A percentile compares a stretch with the other conserved stretches of the same genome.
Conservation (phyloP, 2,888 invertebrate genomes). For the Eumerus sabulonum region DNA sequence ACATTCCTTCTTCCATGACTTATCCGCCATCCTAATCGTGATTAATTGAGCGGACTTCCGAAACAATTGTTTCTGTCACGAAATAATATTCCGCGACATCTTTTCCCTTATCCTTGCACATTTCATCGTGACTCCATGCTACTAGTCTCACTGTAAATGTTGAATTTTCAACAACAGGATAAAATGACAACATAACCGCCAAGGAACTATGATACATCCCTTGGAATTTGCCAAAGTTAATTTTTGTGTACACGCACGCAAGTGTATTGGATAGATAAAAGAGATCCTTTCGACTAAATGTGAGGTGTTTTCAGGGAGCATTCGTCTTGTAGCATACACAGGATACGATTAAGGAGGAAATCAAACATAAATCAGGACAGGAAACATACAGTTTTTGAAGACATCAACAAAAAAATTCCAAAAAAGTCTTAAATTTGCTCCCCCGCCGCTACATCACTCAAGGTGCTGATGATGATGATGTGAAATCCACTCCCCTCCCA, state of each 20-base stretch:
- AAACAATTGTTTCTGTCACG: slow-evolving; percentile 51
- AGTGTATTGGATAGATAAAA: slow-evolving; percentile 26
- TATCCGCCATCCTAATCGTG: slow-evolving; percentile 23
- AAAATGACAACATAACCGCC: no score
- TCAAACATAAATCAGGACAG: no score
- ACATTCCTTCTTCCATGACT: not conserved
- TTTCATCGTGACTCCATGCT: no score
- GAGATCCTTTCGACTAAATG: slow-evolving; percentile 12
- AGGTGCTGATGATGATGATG: slow-evolving; percentile 5
- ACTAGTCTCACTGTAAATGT: slow-evolving; percentile 1
- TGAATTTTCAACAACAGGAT: not conserved
- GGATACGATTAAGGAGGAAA: no score
- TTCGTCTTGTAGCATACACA: no score
- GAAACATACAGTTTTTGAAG: no score
- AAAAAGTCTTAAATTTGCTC: no score
- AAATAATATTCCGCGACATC: slow-evolving; percentile 26
- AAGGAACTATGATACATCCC: slow-evolving; percentile 19
- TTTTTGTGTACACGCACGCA: slow-evolving; percentile 21
- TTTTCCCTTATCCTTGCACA: no score
- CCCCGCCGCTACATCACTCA: no score
- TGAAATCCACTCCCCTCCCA: not conserved
- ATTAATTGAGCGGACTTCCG: slow-evolving; percentile 52
- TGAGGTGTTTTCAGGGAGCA: no score
- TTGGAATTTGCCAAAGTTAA: slow-evolving; percentile 45
- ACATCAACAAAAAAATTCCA: no score